Evolutionary conservation across 2,797 vertebrate species (phyloP), one percentile per base, ranked within the genome.

Genomic region (Buceros bicornis): DNA sequence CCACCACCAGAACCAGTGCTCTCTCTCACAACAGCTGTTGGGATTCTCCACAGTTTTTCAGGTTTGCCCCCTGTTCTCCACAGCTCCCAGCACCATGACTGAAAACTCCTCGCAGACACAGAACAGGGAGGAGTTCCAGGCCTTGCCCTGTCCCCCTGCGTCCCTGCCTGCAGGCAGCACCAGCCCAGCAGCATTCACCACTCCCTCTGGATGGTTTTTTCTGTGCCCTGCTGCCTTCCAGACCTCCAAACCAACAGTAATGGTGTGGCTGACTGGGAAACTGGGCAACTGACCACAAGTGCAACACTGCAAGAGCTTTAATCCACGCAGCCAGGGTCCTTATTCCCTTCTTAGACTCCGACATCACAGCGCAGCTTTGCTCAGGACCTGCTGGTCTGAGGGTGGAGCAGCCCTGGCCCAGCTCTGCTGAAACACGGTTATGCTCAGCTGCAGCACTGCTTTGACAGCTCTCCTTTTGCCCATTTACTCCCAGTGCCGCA

Each of bases 401-500:
- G 48, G n/a, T 33, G 40, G 65, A 76, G 26, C 4, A 37, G 76
- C 57, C 69, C 78, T 18, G 17, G 18, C 67, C 45, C 43, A 24
- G 89, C 66, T 69, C 26, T n/a, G 65, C 72, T 20, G 47, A 37
- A 73, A 54, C 22, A 42, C 65, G 22, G 0, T 10, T 0, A 6
- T 3, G 5, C 62, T 73, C 79, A 42, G 70, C 82, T 72, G 57
- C 86, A 43, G 60, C 2, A n/a, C 3, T 18, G 80, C 83, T 88
- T 53, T 82, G 33, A 31, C 66, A 78, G 25, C 74, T 82, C 28
- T 47, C 83, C 87, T 76, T 94, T 90, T 94, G 87, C 76, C 72
- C 66, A 53, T 88, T 90, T 78, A 90, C 62, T 92, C 92, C 92
- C 90, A 88, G 61, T 4, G n/a, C 70, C 2, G 4, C 82, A 87